Evolutionary conservation across 2,113 vertebrate genomes (phyloP).

Genomic region (Eleginops maclovinus): DNA sequence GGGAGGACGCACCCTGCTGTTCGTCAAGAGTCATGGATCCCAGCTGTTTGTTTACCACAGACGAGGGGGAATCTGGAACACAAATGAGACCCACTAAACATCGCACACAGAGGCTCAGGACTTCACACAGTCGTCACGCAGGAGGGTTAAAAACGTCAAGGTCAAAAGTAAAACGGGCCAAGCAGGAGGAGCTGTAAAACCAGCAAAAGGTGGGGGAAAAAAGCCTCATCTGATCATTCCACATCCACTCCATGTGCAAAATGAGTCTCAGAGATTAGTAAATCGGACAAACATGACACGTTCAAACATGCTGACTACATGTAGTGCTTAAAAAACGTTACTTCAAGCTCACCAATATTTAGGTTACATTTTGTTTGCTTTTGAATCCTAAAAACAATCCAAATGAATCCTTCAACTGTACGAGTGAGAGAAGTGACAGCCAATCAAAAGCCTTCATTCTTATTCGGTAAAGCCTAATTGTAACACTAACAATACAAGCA

Average conservation of each 20-base stretch:
- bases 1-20: slow-evolving; percentile 93
- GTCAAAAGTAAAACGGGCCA: slow-evolving; percentile 27
- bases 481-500: not conserved
- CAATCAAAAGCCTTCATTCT: slow-evolving; percentile 8
- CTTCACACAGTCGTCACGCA: slow-evolving; percentile 48
- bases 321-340: not conserved
- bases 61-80: slow-evolving; percentile 99
- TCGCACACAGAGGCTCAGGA: slow-evolving; percentile 67
- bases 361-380: not conserved
- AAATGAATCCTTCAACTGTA: too few species aligned
- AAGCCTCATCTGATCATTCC: slow-evolving; percentile 28
- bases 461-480: not conserved
- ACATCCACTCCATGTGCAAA: slow-evolving; percentile 12
- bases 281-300: slow-evolving; percentile 10
- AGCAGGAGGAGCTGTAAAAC: slow-evolving; percentile 36
- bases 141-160: slow-evolving; percentile 39
- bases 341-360: not conserved
- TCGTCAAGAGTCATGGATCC: slow-evolving; percentile 99
- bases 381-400: not conserved
- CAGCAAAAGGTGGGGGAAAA: slow-evolving; percentile 22
- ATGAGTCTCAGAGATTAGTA: slow-evolving; percentile 32
- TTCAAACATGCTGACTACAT: slow-evolving; percentile 26
- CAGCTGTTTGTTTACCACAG: slow-evolving; percentile 99
- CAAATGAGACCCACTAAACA: slow-evolving; percentile 92
- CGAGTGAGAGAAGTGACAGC: not conserved